Evolutionary conservation across 2,113 vertebrate species (phyloP).

Genomic region (Pyxicephalus adspersus): DNA sequence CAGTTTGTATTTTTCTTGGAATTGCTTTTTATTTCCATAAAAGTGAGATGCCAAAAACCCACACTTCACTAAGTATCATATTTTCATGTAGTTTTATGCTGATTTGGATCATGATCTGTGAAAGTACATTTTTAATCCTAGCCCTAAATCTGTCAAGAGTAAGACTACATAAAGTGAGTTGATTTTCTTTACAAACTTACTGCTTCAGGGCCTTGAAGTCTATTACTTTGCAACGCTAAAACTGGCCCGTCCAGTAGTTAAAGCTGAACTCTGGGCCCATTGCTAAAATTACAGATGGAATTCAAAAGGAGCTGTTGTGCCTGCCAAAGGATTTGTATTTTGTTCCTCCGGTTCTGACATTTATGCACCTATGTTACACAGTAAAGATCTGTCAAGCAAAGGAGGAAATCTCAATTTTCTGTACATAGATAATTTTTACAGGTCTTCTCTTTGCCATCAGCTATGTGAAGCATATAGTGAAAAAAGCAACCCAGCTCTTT

Average conservation of each 20-base stretch:
- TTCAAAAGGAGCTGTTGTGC: no score
- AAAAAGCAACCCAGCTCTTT: no score
- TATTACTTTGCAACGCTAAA: constrained; percentile 10
- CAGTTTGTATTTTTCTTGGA: constrained; percentile 50
- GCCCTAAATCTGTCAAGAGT: constrained; percentile 53
- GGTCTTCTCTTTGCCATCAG: no score
- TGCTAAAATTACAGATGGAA: no score
- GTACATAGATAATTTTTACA: no score
- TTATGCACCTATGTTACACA: no score
- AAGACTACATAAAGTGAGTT: constrained; percentile 53
- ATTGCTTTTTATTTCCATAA: constrained; percentile 49
- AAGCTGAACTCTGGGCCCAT: neutral
- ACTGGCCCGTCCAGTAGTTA: constrained; percentile 8
- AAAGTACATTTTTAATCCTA: constrained; percentile 54
- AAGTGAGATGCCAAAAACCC: constrained; percentile 45
- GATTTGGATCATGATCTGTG: constrained; percentile 51
- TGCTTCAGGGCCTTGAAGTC: constrained; percentile 38
- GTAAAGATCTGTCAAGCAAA: no score
- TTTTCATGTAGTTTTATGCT: constrained; percentile 50
- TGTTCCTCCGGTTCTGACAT: no score
- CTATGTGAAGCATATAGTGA: no score
- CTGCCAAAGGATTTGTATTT: no score
- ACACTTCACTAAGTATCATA: constrained; percentile 53
- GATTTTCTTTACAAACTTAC: constrained; percentile 49
- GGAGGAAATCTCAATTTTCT: no score